Conservation (phyloP, 2,113 vertebrate species). For the Aphelocoma coerulescens region DNA sequence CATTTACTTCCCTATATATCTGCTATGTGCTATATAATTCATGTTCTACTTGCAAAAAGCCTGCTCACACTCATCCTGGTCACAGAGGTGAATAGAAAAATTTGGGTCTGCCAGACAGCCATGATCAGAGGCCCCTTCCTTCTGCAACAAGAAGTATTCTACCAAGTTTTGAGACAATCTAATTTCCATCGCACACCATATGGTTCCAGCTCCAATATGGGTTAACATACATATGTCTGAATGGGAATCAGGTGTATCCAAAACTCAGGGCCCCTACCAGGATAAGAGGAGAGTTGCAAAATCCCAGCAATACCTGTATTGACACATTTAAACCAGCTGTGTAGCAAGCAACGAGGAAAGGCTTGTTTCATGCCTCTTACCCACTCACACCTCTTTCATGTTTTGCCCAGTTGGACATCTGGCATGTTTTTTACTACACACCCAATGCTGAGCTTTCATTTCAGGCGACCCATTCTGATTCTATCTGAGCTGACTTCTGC, state of each 20-base stretch:
- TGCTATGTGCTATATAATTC: not conserved
- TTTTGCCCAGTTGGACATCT: slow-evolving; percentile 65
- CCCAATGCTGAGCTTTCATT: slow-evolving; percentile 64
- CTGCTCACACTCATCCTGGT: not conserved
- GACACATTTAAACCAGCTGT: slow-evolving; percentile 53
- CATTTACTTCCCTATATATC: not conserved
- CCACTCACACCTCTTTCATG: slow-evolving; percentile 57
- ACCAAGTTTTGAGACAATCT: not conserved
- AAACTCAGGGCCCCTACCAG: not conserved
- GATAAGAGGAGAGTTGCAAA: not conserved
- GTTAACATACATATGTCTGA: not conserved
- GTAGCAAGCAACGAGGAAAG: slow-evolving; percentile 33
- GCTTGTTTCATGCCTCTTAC: slow-evolving; percentile 42
- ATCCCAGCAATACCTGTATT: slow-evolving; percentile 42
- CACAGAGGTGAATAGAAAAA: not conserved
- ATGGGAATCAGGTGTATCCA: not conserved
- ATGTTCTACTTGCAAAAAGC: not conserved
- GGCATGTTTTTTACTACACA: slow-evolving; percentile 48
- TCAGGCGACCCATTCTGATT: slow-evolving; percentile 39
- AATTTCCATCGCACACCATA: not conserved
- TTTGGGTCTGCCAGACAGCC: not conserved
- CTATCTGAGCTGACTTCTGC: slow-evolving; percentile 58
- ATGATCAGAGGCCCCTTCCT: not conserved
- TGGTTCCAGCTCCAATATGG: not conserved
- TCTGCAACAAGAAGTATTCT: not conserved